Base-by-base conservation (phyloP, 2,888 invertebrate species). In the Nemapogon koenigi region DNA sequence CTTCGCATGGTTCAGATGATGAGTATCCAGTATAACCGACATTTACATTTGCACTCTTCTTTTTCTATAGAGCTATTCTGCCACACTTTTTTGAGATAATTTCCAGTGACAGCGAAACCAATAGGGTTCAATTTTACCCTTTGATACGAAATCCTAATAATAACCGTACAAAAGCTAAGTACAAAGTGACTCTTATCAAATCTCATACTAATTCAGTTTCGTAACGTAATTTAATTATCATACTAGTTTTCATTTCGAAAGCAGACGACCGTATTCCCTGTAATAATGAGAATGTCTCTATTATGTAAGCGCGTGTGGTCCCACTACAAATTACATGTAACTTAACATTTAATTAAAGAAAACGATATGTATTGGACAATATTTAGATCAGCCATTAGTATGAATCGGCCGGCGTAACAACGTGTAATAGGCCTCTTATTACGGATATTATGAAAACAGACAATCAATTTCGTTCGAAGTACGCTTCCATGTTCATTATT, bases 251-350 rank as follows among this genome's bases (percentile, higher is more conserved):
- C 41, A 45, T 55, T 56, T 52, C 52, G 51, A 52, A 52, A 53
- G 50, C 31, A 17, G 35, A 35, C 41, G 22, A 8, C 10, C 22
- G 6, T 22, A 8, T 6, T 22, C 22, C 10, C 22, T 22, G 22
- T 22, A 22, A 22, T 22, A 7, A 22, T 22, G 8, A 7, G 8
- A 3, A 26, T 70, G 67, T 70, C 71, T 76, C 75, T 71, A 78
- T 75, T 70, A 71, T 52, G 49, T 51, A 49, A 49, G 47, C 50
- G 56, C 66, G 76, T 75, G 76, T 73, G 76, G 76, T 72, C 76
- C 51, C 46, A 38, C 26, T 26, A 8, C 6, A 32, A 22, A 6
- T 14, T 51, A 52, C 54, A 72, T 59, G 61, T 53, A 54, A 51
- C 46, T 16, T 11, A 33, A 33, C 19, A 19, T 16, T 19, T 33